Conservation (phyloP, 2,888 invertebrate genomes). For the Rotaria magnacalcarata region DNA sequence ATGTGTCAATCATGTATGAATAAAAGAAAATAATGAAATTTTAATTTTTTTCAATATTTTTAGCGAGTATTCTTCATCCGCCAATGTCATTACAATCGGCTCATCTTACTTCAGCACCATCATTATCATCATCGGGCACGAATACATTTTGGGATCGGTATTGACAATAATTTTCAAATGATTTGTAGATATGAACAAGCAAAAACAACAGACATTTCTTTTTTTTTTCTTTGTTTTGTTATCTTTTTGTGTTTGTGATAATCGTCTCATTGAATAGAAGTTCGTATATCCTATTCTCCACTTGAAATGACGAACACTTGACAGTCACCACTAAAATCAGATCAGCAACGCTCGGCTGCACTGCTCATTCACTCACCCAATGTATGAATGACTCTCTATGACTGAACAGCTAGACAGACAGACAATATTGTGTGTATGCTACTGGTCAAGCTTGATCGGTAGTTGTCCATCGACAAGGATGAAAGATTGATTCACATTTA, state of each 20-base stretch:
- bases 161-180: neutral
- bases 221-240: neutral
- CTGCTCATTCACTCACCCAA: conserved; percentile 6
- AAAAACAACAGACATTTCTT: neutral
- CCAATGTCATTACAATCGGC: neutral
- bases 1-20: conserved; percentile 36
- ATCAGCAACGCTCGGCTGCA: conserved; percentile 19
- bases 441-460: conserved; percentile 4
- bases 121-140: neutral
- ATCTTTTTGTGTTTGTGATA: conserved; percentile 13
- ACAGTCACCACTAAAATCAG: conserved; percentile 31
- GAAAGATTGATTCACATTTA: conserved; percentile 28
- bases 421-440: conserved; percentile 16
- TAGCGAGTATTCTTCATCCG: neutral
- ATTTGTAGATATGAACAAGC: neutral
- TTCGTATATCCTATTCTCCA: conserved; percentile 25
- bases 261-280: conserved; percentile 31
- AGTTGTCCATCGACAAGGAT: conserved; percentile 26
- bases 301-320: conserved; percentile 1
- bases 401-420: conserved; percentile 23
- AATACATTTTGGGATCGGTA: conserved; percentile 26
- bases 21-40: neutral
- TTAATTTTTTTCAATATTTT: neutral
- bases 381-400: conserved; percentile 29
- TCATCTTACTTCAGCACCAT: neutral